Conservation (phyloP, 2,797 vertebrate species). For the Lagodon rhomboides region DNA sequence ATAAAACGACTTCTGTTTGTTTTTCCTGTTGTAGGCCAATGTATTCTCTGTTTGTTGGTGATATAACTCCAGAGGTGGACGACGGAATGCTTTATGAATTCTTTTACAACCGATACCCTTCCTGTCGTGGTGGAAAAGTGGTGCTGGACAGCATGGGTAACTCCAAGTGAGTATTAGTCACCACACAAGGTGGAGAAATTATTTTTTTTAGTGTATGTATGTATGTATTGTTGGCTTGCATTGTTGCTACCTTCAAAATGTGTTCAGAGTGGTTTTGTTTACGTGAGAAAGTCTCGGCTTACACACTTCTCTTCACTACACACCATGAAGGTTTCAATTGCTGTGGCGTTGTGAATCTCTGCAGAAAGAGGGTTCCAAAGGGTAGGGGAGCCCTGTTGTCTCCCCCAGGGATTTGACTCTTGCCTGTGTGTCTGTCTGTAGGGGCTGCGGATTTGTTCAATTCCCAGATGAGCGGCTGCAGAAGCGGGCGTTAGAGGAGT, state of each 20-base stretch:
- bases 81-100: constrained; percentile 97
- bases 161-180: constrained; percentile 89
- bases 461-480: constrained; percentile 94
- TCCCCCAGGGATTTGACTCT: neutral
- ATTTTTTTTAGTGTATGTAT: too few relatives aligned
- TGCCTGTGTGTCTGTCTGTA: constrained; percentile 54
- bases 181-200: neutral
- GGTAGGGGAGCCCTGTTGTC: neutral
- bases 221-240: neutral
- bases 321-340: neutral
- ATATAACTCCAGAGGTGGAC: constrained; percentile 94
- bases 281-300: neutral
- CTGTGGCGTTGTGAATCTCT: too few relatives aligned
- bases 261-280: neutral
- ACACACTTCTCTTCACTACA: neutral
- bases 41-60: constrained; percentile 94
- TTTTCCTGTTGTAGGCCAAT: constrained; percentile 84
- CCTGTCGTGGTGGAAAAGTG: constrained; percentile 93
- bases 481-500: constrained; percentile 91
- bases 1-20: neutral
- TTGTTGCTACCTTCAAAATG: neutral
- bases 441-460: constrained; percentile 95
- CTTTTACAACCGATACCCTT: constrained; percentile 94
- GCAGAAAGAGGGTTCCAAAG: too few relatives aligned
- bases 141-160: constrained; percentile 93